Conservation (phyloP, 2,888 invertebrate genomes). For the Apotomis capreana region DNA sequence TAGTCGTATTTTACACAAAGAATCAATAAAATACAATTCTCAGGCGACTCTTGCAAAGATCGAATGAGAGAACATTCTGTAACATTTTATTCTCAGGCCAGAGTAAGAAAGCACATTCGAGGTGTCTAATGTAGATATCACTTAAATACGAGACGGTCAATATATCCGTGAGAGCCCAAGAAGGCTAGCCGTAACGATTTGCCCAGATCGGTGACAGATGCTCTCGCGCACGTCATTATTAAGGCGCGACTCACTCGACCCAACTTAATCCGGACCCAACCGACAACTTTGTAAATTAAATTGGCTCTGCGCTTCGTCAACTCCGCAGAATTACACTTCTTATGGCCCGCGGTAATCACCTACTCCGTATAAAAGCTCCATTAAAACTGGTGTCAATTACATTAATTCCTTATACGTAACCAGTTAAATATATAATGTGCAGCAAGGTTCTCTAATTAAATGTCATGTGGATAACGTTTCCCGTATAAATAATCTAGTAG, state of each 20-base stretch:
- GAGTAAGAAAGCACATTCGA: neutral
- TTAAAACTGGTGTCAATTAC: conserved; percentile 80
- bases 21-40: no score
- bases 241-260: conserved; percentile 54
- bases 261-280: conserved; percentile 71
- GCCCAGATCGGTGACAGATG: conserved; percentile 61
- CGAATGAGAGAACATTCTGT: no score
- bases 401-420: conserved; percentile 73
- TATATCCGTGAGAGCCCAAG: conserved; percentile 15
- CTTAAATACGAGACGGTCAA: conserved; percentile 7
- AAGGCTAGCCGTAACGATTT: conserved; percentile 45
- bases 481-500: conserved; percentile 67
- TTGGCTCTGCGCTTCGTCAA: conserved; percentile 68
- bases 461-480: conserved; percentile 67
- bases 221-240: conserved; percentile 64
- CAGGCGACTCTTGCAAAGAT: no score
- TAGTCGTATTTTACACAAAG: neutral
- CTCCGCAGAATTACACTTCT: conserved; percentile 72
- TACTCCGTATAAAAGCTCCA: conserved; percentile 71
- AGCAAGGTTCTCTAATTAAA: conserved; percentile 69
- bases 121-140: conserved; percentile 26
- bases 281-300: conserved; percentile 80
- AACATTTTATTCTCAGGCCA: neutral
- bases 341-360: conserved; percentile 71
- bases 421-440: conserved; percentile 68